These are phyloP conservation scores for Typhlomys cinereus DNA, from an alignment of 2,113 vertebrate genomes.

Conservation along the genomic window DNA sequence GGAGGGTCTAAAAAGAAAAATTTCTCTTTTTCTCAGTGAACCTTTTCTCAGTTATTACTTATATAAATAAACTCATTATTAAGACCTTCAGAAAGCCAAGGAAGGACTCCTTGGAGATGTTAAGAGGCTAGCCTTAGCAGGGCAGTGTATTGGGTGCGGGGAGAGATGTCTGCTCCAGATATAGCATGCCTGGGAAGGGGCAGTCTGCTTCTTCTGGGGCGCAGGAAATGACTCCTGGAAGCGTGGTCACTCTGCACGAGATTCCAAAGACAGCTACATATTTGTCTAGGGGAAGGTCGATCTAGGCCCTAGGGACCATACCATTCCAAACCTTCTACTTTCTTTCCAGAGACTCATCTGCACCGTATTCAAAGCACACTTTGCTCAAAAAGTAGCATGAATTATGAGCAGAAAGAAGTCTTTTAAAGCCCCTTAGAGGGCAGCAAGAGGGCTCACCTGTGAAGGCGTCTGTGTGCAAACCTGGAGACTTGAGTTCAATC, in stretches of 20 bases:
- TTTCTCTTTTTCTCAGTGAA: not conserved
- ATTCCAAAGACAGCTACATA: not conserved
- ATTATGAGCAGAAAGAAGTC: slow-evolving; percentile 23
- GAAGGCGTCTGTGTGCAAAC: no score
- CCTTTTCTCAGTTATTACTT: slow-evolving; percentile 2
- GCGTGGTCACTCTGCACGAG: not conserved
- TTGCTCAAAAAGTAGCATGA: slow-evolving; percentile 60
- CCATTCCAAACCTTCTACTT: slow-evolving; percentile 23
- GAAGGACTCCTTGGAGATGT: not conserved
- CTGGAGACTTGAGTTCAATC: no score
- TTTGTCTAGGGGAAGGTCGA: not conserved
- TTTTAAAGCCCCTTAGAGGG: slow-evolving; percentile 63
- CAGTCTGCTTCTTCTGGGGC: not conserved
- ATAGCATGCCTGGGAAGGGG: not conserved
- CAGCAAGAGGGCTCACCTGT: no score
- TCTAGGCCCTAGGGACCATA: not conserved
- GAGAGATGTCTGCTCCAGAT: not conserved
- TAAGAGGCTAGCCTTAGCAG: not conserved
- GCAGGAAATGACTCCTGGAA: not conserved
- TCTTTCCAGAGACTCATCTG: slow-evolving; percentile 46
- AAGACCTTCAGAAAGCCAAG: slow-evolving; percentile 20
- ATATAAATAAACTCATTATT: slow-evolving; percentile 21
- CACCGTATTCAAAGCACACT: slow-evolving; percentile 52
- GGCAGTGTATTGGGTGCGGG: no score
- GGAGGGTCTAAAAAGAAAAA: not conserved